Base-by-base conservation (phyloP, 2,797 vertebrate genomes). In the Anguilla anguilla region DNA sequence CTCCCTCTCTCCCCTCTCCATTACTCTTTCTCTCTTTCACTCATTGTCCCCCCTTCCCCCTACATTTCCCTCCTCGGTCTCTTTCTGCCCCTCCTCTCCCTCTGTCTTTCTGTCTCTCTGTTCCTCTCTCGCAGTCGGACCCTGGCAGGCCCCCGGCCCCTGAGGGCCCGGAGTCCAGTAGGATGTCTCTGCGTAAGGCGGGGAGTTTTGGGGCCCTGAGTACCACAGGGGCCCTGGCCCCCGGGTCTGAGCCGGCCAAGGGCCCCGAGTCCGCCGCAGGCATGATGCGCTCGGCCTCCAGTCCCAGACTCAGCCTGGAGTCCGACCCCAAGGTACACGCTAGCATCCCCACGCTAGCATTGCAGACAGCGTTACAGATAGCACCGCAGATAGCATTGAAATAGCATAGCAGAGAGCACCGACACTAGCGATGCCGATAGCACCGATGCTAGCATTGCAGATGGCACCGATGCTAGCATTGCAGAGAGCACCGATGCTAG, bases 281-380 rank as follows among this genome's bases (percentile, higher is more conserved):
- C 83, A 96, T 97, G 95, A 95, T 93, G 59, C 96, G 97, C 92
- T 97, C 96, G 0, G 96, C 96, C 31, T 97, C 96, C 87, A 97
- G 97, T 90, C 97, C 97, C 59, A 95, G 96, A 86, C 95, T 97
- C 85, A 96, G 95, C 94, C 95, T 96, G 0, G 96, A 96, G 55
- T 88, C 94, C 0, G 96, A 96, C 84, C 87, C 91, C 72, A 96
- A 95, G 95, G 96, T 97, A 22, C 53, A 72, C 64, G 67, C 55
- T 2, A 13, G 17, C 55, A 17, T 13, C 10, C 55, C 1, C 11
- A 57, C 53, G 2, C 55, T 55, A 15, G 53, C 53, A 55, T 15
- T 55, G 53, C 53, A 55, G 10, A 55, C 11, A 55, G 53, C 53
- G 9, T 55, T 15, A 0, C 53, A 55, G 13, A 11, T 55, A 55